Conservation (phyloP, 1,140 invertebrate genomes). For the Drosophila navojoa region DNA sequence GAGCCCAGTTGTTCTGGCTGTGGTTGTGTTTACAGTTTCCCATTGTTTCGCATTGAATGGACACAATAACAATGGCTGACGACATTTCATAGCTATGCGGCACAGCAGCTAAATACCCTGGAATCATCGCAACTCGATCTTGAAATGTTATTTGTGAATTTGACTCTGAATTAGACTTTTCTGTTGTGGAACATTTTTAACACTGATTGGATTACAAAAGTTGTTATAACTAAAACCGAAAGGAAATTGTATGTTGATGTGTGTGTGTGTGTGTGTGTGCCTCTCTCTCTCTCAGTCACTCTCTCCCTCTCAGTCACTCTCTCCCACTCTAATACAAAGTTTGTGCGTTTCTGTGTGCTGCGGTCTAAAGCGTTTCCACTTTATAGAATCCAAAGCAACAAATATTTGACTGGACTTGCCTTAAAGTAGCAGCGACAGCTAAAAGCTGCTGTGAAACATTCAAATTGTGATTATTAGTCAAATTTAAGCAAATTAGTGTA, state of each 20-base stretch:
- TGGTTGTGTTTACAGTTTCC: constrained; percentile 29
- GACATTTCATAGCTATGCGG: background rate
- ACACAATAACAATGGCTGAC: constrained; percentile 19
- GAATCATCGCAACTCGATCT: background rate
- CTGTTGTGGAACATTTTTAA: no score
- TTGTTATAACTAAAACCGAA: no score
- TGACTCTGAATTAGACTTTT: no score
- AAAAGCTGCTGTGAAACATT: constrained; percentile 55
- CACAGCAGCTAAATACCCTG: constrained; percentile 15
- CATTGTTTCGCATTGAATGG: constrained; percentile 34
- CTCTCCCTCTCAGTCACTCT: no score
- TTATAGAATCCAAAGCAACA: constrained; percentile 37
- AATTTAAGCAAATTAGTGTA: constrained; percentile 48
- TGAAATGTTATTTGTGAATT: no score
- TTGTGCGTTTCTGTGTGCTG: background rate
- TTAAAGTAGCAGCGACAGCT: constrained; percentile 64
- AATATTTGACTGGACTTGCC: constrained; percentile 70
- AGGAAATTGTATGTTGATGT: no score
- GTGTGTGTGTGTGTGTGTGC: constrained; percentile 21
- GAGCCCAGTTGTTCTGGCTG: constrained; percentile 30
- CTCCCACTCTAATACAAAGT: background rate
- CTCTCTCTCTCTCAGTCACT: no score
- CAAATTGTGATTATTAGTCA: constrained; percentile 74
- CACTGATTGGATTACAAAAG: background rate
- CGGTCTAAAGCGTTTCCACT: background rate